phyloP scores from a whole-genome alignment of 1,140 invertebrate species.

The Leptoteleia sp. region DNA sequence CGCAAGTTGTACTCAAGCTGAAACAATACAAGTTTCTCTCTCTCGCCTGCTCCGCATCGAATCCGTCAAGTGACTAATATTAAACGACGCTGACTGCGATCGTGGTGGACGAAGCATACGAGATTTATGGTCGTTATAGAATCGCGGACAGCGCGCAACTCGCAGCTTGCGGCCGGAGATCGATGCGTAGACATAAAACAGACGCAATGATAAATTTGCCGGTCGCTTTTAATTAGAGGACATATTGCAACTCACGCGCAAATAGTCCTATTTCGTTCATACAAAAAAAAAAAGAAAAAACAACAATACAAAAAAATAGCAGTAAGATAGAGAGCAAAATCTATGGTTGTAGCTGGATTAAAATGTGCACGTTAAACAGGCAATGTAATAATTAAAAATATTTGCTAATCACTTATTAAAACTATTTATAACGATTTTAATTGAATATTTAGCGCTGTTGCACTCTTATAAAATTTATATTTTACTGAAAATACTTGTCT shows the following conservation, averaged over 20 bases:
- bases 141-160: slow-evolving; percentile 52
- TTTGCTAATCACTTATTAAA: no score
- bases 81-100: slow-evolving; percentile 50
- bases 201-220: slow-evolving; percentile 62
- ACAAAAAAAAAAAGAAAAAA: no score
- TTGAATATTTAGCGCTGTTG: no score
- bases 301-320: no score
- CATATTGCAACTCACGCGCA: slow-evolving; percentile 49
- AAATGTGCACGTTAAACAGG: no score
- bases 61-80: slow-evolving; percentile 61
- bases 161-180: slow-evolving; percentile 51
- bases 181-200: slow-evolving; percentile 67
- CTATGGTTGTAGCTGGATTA: no score
- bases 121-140: slow-evolving; percentile 63
- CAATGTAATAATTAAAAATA: no score
- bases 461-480: no score
- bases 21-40: slow-evolving; percentile 8
- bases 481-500: no score
- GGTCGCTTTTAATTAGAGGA: slow-evolving; percentile 64
- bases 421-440: no score
- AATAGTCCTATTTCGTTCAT: slow-evolving; percentile 48
- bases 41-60: slow-evolving; percentile 40
- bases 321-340: no score
- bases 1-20: slow-evolving; percentile 29
- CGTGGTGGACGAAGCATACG: slow-evolving; percentile 51